phyloP scores from a whole-genome alignment of 2,113 vertebrate species.

The Centropristis striata region DNA sequence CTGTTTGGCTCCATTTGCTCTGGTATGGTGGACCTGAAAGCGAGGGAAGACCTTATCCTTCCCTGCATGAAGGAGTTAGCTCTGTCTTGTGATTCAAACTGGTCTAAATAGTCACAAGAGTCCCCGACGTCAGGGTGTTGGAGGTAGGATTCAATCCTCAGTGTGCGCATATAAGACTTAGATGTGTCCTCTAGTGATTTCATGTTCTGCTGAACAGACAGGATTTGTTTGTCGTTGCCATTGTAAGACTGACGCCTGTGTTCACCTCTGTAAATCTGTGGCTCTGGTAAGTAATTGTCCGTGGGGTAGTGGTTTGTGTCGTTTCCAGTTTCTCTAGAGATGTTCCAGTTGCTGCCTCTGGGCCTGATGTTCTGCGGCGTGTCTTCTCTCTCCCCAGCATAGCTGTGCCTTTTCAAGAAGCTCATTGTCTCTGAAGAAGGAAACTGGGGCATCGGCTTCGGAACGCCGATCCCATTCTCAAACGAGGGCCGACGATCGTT shows the following conservation, averaged over 20 bases:
- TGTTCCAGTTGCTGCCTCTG: slow-evolving; percentile 87
- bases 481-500: slow-evolving; percentile 77
- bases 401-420: slow-evolving; percentile 95
- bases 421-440: slow-evolving; percentile 85
- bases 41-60: slow-evolving; percentile 90
- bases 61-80: slow-evolving; percentile 84
- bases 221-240: slow-evolving; percentile 88
- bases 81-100: slow-evolving; percentile 88
- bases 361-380: slow-evolving; percentile 85
- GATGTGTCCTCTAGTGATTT: slow-evolving; percentile 92
- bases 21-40: slow-evolving; percentile 89
- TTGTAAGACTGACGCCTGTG: slow-evolving; percentile 90
- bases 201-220: slow-evolving; percentile 91
- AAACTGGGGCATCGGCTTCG: slow-evolving; percentile 81
- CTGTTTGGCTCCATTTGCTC: slow-evolving; percentile 91
- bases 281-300: slow-evolving; percentile 85
- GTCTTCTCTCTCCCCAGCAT: slow-evolving; percentile 93
- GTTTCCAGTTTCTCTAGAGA: slow-evolving; percentile 85
- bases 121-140: slow-evolving; percentile 87
- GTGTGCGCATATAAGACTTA: slow-evolving; percentile 91
- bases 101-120: slow-evolving; percentile 83
- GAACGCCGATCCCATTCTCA: slow-evolving; percentile 80
- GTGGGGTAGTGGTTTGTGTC: slow-evolving; percentile 78
- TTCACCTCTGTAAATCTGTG: slow-evolving; percentile 84
- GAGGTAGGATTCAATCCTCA: slow-evolving; percentile 94